Base-by-base conservation (phyloP, 2,113 vertebrate genomes). In the Rostratula benghalensis region DNA sequence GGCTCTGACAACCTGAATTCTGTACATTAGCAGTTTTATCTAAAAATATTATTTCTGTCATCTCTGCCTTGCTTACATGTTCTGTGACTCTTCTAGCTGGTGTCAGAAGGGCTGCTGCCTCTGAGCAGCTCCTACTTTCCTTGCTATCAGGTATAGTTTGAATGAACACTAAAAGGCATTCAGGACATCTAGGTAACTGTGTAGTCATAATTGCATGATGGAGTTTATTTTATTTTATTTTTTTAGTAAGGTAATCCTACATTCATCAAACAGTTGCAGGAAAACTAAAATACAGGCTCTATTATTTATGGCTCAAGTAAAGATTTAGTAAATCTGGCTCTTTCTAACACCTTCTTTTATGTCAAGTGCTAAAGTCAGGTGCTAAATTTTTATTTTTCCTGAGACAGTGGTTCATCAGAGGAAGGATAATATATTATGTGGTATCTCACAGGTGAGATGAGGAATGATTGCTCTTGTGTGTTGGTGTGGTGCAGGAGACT, bases 341-440 rank as follows among this genome's bases (percentile, higher is more conserved):
- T 60, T 15, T 76, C 21, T 33, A 39, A 14, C 31, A 46, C 24
- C 24, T 80, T 75, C 27, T 65, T 90, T 59, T 20, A 50, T 50
- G 7, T 74, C 33, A 54, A 0, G n/a, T n/a, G n/a, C n/a, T n/a
- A n/a, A 3, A 0, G 19, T 41, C 57, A 17, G 30, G 10, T 35
- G 25, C 3, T 78, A 71, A 84, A 41, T 67, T 67, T 6, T 43
- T 80, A 9, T 54, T 78, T 89, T 78, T 68, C 19, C n/a, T 19
- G 50, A 87, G 37, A 35, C 10, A 67, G 16, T 25, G 65, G 12
- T 74, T 77, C 22, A 21, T 25, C 39, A 54, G 15, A 12, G 70
- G 73, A 70, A 63, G 64, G 14, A 57, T 12, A 81, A 31, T 59
- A 13, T 33, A 5, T 65, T 57, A 27, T 13, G 9, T 20, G 10